Evolutionary conservation across 2,113 vertebrate species (phyloP), one percentile per base, ranked within the genome.

Genomic region (Zapus hudsonius): DNA sequence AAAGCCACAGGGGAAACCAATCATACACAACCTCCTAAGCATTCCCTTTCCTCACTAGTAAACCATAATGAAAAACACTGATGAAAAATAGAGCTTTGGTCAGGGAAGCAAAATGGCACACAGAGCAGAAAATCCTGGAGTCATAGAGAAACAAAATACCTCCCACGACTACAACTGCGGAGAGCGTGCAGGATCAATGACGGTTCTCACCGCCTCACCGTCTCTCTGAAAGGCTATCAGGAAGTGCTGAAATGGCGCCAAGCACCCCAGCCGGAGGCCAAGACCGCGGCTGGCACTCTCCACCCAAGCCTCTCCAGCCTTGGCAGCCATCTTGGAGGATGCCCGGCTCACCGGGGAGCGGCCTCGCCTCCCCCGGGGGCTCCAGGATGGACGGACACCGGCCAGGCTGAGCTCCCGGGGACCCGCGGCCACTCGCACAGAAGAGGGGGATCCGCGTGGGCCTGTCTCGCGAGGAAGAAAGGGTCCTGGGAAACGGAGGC

Each of bases 321-420:
- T 86, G 95, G 97, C 95, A 97, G 96, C 97, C 96, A 96, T 96
- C 96, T 96, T 96, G 95, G 47, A 96, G 31, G 95, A 94, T 91
- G 94, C 95, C 94, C 23, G 42, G 84, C 86, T 95, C 94, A 84
- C 95, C 81, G 52, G 92, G 47, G 92, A 95, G 74, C 76, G n/a
- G n/a, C n/a, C n/a, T n/a, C n/a, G n/a, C n/a, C n/a, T n/a, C n/a
- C n/a, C n/a, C n/a, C n/a, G n/a, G n/a, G n/a, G n/a, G n/a, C n/a
- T n/a, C n/a, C n/a, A n/a, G n/a, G n/a, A n/a, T n/a, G n/a, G n/a
- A n/a, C n/a, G n/a, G n/a, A n/a, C n/a, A n/a, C n/a, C n/a, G n/a
- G n/a, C 44, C 29, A 57, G 7, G 44, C 40, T 69, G 47, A 76
- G 19, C 64, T 72, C 29, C 25, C 3, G n/a, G 1, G 7, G 42